A percentile compares a stretch with the other conserved stretches of the same genome.
Conservation (phyloP, 1,140 invertebrate species). For the Meteorus sp. region DNA sequence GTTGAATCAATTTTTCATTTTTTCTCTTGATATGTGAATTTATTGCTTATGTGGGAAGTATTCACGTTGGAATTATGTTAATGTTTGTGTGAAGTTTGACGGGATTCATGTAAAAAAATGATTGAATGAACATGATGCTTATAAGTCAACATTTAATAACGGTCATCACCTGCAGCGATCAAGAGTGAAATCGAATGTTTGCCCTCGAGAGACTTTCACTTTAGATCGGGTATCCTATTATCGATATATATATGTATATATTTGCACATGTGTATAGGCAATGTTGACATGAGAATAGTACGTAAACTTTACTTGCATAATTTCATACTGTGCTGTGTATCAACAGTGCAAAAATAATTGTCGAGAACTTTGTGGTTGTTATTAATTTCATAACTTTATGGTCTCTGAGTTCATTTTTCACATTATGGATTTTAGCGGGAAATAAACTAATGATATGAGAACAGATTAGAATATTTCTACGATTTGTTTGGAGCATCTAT, state of each 20-base stretch:
- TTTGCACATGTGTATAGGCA: not conserved
- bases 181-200: slow-evolving; percentile 24
- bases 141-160: slow-evolving; percentile 7
- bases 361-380: no score
- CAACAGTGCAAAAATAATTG: no score
- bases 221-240: not conserved
- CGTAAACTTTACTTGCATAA: not conserved
- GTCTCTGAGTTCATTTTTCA: no score
- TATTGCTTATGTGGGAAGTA: no score
- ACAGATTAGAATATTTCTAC: no score
- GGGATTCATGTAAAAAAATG: not conserved
- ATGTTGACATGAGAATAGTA: not conserved
- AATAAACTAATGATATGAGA: no score
- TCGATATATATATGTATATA: not conserved
- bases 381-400: no score
- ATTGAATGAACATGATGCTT: not conserved
- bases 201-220: slow-evolving; percentile 19
- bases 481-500: no score
- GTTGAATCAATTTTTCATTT: not conserved
- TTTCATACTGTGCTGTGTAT: not conserved
- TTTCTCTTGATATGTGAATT: no score
- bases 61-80: no score
- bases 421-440: no score
- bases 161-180: slow-evolving; percentile 13
- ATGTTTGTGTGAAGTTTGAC: not conserved